Base-by-base conservation (phyloP, 2,797 vertebrate genomes). In the Lepilemur septentrionalis region DNA sequence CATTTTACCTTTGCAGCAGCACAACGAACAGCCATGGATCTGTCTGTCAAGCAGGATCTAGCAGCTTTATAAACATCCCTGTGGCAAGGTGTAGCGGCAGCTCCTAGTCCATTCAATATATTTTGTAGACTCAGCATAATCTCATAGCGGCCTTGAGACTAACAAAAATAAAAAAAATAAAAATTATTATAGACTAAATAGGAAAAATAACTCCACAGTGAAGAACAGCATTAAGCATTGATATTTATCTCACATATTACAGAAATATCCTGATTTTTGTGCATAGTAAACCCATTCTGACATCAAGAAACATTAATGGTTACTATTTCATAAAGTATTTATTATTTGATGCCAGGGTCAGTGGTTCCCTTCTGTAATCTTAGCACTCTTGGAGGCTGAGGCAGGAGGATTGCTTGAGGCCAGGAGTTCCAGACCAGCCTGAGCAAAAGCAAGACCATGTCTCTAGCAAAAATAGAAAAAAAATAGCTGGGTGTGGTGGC, bases 121-220 rank as follows among this genome's bases (percentile, higher is more conserved):
- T 98, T 99, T 98, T 99, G 99, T 95, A 99, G 96, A 92, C 99
- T 99, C 98, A 99, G 91, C 99, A 99, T 99, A 98, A 99, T 99
- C 98, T 99, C 99, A 89, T 99, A 99, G 1, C 99, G 99, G 67
- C 99, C 99, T 98, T 99, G 99, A 98, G 99, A 99, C 99, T 99
- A 97, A 91, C 90, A 97, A 93, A 95, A 69, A 69, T 81, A 96
- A 96, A 94, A 57, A 30, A 75, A 96, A 57, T 9, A 50, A 50
- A 4, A 22, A 95, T 65, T 28, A n/a, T n/a, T 73, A 63, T 81
- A 63, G 38, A 75, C n/a, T 14, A 86, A 80, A 65, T 5, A 76
- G 28, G 20, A 86, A 67, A 93, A 67, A 84, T 79, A 65, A 43
- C 10, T 82, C 43, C 52, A 96, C 20, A 72, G 12, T 78, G 41